Percentiles rank a stretch among this genome's conserved stretches.
Conservation (phyloP, 1,140 invertebrate genomes). For the Venturia canescens region DNA sequence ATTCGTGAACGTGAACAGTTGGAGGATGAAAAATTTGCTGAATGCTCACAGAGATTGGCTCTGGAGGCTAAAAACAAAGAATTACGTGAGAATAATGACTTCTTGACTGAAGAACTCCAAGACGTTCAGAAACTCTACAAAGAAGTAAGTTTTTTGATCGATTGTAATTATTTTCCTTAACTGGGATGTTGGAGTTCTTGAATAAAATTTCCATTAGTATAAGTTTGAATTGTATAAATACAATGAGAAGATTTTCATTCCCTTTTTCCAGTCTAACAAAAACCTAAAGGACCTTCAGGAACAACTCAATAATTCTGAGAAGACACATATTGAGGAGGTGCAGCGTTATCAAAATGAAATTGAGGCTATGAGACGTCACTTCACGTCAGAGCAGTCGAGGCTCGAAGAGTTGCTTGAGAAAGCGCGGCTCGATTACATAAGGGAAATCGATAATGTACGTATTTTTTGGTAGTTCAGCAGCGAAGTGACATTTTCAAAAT, state of each 20-base stretch:
- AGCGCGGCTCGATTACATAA: slow-evolving; percentile 56
- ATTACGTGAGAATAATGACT: slow-evolving; percentile 54
- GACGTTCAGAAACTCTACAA: slow-evolving; percentile 60
- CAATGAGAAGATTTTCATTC: too few species aligned
- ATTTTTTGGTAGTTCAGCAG: background rate
- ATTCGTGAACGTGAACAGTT: slow-evolving; percentile 59
- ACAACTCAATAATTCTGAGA: slow-evolving; percentile 59
- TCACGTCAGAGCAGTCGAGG: slow-evolving; percentile 59
- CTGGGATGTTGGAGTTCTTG: too few species aligned
- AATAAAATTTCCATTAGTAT: too few species aligned
- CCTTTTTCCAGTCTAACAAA: slow-evolving; percentile 52
- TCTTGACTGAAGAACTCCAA: slow-evolving; percentile 60
- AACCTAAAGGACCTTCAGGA: slow-evolving; percentile 53
- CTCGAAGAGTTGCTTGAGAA: slow-evolving; percentile 61
- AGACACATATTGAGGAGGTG: slow-evolving; percentile 50
- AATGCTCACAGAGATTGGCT: slow-evolving; percentile 52
- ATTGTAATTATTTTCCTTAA: background rate
- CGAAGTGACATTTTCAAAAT: background rate
- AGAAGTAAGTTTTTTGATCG: slow-evolving; percentile 56
- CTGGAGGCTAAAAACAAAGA: slow-evolving; percentile 59
- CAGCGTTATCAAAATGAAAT: slow-evolving; percentile 63
- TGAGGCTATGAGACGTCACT: slow-evolving; percentile 56
- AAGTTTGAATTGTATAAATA: too few species aligned
- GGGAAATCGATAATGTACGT: slow-evolving; percentile 65
- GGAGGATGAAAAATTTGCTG: slow-evolving; percentile 55